Evolutionary conservation across 1,140 invertebrate genomes (phyloP).

Genomic region (Papilio glaucus): DNA sequence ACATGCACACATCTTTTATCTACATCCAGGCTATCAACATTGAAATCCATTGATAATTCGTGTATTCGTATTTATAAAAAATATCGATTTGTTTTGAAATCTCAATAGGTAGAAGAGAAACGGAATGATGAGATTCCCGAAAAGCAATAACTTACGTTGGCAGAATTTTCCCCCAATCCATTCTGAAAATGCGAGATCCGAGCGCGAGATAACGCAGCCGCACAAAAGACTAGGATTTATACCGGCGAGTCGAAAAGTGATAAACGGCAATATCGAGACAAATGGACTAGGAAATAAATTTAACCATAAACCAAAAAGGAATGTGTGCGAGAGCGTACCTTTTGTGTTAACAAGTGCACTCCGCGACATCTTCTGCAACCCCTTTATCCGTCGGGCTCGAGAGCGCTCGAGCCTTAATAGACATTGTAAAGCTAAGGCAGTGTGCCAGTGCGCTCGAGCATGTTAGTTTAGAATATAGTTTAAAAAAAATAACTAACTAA

Average conservation of each 20-base stretch:
- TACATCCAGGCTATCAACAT: no score
- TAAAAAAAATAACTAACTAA: neutral
- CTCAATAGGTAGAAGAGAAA: neutral
- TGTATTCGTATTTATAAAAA: neutral
- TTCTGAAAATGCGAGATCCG: neutral
- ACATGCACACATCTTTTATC: no score
- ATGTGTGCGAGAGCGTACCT: constrained; percentile 12
- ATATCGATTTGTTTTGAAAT: neutral
- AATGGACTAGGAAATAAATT: constrained; percentile 20
- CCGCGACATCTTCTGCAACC: constrained; percentile 20
- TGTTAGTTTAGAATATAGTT: neutral
- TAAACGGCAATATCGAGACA: constrained; percentile 24
- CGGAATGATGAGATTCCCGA: neutral
- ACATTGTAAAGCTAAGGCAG: neutral
- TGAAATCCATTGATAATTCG: no score
- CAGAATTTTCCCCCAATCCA: constrained; percentile 4
- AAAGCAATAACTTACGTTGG: constrained; percentile 8
- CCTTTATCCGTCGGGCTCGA: neutral
- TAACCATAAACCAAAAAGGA: constrained; percentile 4
- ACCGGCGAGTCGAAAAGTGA: neutral
- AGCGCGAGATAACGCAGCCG: neutral
- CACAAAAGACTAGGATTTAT: constrained; percentile 13
- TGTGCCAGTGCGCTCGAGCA: neutral
- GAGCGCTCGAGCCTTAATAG: constrained; percentile 2
- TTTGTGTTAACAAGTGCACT: constrained; percentile 18